Evolutionary conservation across 2,113 vertebrate species (phyloP).

Genomic region (Xenopus borealis): DNA sequence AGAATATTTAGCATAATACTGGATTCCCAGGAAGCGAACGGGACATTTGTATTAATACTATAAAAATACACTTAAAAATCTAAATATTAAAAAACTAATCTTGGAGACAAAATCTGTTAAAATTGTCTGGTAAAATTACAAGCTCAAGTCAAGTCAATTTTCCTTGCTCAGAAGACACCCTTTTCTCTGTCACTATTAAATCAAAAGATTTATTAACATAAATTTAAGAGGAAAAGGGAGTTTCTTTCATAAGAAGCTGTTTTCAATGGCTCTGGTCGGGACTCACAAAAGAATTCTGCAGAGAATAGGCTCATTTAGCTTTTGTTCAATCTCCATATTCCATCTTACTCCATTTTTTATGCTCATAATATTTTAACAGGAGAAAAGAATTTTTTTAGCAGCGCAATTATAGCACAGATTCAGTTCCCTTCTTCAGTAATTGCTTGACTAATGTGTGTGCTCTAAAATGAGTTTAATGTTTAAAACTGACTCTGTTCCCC

Average conservation of each 20-base stretch:
- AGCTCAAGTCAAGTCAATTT: slow-evolving; percentile 35
- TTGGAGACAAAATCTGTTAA: slow-evolving; percentile 25
- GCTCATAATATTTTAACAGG: slow-evolving; percentile 3
- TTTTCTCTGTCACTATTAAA: slow-evolving; percentile 23
- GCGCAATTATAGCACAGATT: slow-evolving; percentile 16
- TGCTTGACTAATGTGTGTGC: neutral
- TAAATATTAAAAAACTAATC: slow-evolving; percentile 21
- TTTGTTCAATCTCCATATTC: slow-evolving; percentile 29
- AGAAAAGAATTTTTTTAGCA: slow-evolving; percentile 29
- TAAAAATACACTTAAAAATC: slow-evolving; percentile 4
- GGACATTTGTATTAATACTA: too few relatives aligned
- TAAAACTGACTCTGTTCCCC: neutral
- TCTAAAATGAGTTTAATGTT: neutral
- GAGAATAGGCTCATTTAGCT: slow-evolving; percentile 35
- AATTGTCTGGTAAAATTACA: slow-evolving; percentile 40
- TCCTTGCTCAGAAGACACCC: slow-evolving; percentile 12
- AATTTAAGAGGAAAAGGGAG: slow-evolving; percentile 8
- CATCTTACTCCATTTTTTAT: slow-evolving; percentile 13
- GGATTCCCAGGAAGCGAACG: too few relatives aligned
- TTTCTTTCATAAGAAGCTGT: slow-evolving; percentile 22
- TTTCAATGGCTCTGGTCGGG: slow-evolving; percentile 10
- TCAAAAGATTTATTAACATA: slow-evolving; percentile 43
- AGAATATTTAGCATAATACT: too few relatives aligned
- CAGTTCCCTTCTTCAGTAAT: neutral
- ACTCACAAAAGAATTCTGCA: slow-evolving; percentile 10